Base-by-base conservation (phyloP, 2,888 invertebrate species). In the Rugalucina vietnamica region DNA sequence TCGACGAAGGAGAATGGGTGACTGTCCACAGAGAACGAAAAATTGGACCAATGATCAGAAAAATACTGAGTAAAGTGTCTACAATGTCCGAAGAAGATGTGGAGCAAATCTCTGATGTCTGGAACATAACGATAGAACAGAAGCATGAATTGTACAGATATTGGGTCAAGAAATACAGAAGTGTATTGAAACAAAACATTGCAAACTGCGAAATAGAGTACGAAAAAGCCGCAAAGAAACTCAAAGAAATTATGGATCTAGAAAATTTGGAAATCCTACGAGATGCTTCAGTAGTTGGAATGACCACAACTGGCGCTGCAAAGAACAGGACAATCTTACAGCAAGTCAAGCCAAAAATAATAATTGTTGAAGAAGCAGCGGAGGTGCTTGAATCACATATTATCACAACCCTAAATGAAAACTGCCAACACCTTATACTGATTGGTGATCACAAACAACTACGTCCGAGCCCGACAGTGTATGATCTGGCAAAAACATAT, bases 381-480 rank as follows among this genome's bases (percentile, higher is more conserved):
- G 98, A 98, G 95, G 97, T 98, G 0, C 94, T 98, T 43, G 98
- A 98, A 94, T 96, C 97, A 0, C 98, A 98, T 93, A 96, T 98
- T 21, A 95, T 98, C 0, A 96, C 97, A 0, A 96, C 97, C 0
- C 95, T 98, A 27, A 97, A 97, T 0, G 94, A 96, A 29, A 94
- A 96, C 72, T 97, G 97, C 85, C 95, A 98, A 93, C 98, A 98
- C 93, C 96, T 98, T 0, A 97, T 98, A 91, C 96, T 98, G 21
- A 97, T 98, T 85, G 98, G 94, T 70, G 98, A 98, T 94, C 98
- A 98, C 93, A 96, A 97, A 93, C 98, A 98, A 93, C 95, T 98
- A 0, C 95, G 96, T 37, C 98, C 98, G 0, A 96, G 96, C 29
- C 96, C 97, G 0, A 96, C 97, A 0, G 97, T 97, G 84, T 97